A percentile compares a stretch with the other conserved stretches of the same genome.
phyloP scores from a whole-genome alignment of 2,888 invertebrate species.

The Mycogona germanica region DNA sequence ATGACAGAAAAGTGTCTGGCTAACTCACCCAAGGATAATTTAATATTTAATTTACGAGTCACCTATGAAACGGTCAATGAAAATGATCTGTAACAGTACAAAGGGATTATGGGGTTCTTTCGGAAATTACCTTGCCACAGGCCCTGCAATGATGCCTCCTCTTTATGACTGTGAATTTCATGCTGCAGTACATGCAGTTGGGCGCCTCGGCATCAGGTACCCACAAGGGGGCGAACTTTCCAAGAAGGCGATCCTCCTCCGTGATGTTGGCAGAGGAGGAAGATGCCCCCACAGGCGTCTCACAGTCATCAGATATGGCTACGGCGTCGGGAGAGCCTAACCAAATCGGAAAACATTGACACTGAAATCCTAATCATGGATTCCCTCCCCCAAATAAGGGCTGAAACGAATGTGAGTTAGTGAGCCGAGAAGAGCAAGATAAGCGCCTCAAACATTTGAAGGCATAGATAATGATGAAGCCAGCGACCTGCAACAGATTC shows the following conservation, averaged over 20 bases:
- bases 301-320: slow-evolving; percentile 15
- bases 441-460: too few species aligned
- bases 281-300: slow-evolving; percentile 15
- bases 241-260: slow-evolving; percentile 38
- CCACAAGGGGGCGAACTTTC: slow-evolving; percentile 70
- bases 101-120: neutral
- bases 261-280: slow-evolving; percentile 20
- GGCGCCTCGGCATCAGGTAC: slow-evolving; percentile 69
- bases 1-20: too few species aligned
- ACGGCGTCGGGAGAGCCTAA: slow-evolving; percentile 17
- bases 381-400: too few species aligned
- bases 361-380: too few species aligned
- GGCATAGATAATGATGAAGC: too few species aligned
- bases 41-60: too few species aligned
- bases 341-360: too few species aligned
- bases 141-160: slow-evolving; percentile 71
- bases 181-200: slow-evolving; percentile 69
- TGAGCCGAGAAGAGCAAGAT: too few species aligned
- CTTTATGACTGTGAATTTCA: slow-evolving; percentile 66
- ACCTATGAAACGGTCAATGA: neutral
- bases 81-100: neutral
- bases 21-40: too few species aligned
- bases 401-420: too few species aligned
- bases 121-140: slow-evolving; percentile 53
- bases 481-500: too few species aligned